Evolutionary conservation across 1,140 invertebrate genomes (phyloP).

Genomic region (Vanessa atalanta): DNA sequence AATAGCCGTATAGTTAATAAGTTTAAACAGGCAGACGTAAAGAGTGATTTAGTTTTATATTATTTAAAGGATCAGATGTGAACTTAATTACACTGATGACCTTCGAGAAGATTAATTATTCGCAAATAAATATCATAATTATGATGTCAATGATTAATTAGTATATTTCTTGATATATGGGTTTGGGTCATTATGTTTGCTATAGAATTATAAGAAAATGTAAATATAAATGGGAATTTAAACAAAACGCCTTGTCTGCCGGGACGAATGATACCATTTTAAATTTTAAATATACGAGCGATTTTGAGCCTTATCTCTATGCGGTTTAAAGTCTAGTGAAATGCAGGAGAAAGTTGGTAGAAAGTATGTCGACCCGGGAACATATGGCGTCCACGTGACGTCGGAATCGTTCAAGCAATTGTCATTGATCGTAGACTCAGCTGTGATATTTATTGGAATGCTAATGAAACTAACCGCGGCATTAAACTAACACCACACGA

Average conservation of each 20-base stretch:
- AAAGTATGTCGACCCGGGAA: conserved; percentile 28
- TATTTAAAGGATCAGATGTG: no score
- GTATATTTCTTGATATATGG: neutral
- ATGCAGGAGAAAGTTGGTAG: conserved; percentile 26
- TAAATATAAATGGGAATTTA: conserved; percentile 18
- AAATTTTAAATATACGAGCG: neutral
- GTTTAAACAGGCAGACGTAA: no score
- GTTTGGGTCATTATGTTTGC: neutral
- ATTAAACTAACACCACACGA: neutral
- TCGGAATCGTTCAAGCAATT: conserved; percentile 9
- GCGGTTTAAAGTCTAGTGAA: neutral
- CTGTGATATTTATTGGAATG: conserved; percentile 17
- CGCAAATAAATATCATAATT: neutral
- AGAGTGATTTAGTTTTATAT: no score
- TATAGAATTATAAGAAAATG: conserved; percentile 1
- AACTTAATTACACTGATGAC: no score
- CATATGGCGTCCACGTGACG: conserved; percentile 35
- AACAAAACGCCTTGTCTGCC: conserved; percentile 35
- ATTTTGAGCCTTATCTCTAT: neutral
- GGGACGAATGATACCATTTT: neutral
- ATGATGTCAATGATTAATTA: neutral
- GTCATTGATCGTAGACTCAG: conserved; percentile 11
- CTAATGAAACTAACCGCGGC: conserved; percentile 19
- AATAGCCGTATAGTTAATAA: no score
- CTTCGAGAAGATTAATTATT: neutral